These are phyloP conservation scores for Leptodactylus fuscus DNA, from an alignment of 2,113 vertebrate species.

Conservation along the genomic window DNA sequence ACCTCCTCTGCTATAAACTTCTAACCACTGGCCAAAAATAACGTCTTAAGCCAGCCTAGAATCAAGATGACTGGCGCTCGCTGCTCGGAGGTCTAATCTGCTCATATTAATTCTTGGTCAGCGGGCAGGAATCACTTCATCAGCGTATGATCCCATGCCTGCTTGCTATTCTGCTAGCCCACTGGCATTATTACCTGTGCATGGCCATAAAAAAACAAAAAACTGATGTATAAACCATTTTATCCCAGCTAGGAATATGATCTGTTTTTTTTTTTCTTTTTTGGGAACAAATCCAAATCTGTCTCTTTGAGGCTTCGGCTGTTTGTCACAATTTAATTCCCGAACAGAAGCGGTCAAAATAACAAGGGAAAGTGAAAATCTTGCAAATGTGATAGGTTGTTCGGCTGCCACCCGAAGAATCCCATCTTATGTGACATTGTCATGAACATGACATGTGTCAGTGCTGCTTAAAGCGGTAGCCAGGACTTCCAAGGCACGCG, in stretches of 20 bases:
- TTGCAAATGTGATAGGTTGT: slow-evolving; percentile 42
- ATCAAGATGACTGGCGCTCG: slow-evolving; percentile 26
- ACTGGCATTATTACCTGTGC: slow-evolving; percentile 38
- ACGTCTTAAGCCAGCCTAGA: neutral
- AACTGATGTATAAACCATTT: slow-evolving; percentile 25
- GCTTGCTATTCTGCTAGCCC: slow-evolving; percentile 10
- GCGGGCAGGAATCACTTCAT: slow-evolving; percentile 38
- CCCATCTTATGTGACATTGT: slow-evolving; percentile 46
- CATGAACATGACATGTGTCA: slow-evolving; percentile 60
- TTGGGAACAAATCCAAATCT: slow-evolving; percentile 39
- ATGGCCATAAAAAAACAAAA: no score
- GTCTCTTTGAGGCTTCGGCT: slow-evolving; percentile 3
- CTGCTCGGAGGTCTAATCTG: slow-evolving; percentile 35
- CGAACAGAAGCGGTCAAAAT: slow-evolving; percentile 61
- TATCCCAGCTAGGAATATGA: neutral
- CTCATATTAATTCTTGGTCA: slow-evolving; percentile 38
- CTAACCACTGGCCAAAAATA: neutral
- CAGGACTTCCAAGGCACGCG: neutral
- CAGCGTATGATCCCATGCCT: neutral
- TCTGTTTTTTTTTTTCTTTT: slow-evolving; percentile 4
- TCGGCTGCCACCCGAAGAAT: slow-evolving; percentile 44
- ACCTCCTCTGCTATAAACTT: neutral
- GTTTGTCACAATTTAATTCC: neutral
- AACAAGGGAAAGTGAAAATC: slow-evolving; percentile 49
- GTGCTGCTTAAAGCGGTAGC: slow-evolving; percentile 55